Conservation (phyloP, 2,888 invertebrate species). For the Ceraclea dissimilis region DNA sequence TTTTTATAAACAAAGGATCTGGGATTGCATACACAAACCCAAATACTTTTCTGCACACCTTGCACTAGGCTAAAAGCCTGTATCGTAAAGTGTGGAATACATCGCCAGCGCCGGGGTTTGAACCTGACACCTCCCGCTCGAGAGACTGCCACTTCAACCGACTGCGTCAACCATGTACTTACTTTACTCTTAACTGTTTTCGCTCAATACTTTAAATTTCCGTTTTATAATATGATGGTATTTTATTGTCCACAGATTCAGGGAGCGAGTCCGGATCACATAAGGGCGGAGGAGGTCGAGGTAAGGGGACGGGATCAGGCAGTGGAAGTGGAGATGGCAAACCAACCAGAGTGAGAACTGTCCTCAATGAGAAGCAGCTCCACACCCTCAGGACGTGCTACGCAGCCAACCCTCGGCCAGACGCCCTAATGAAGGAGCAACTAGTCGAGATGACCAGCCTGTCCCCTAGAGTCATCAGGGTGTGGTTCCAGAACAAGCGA, state of each 20-base stretch:
- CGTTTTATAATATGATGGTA: too few species aligned
- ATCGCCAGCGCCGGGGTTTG: too few species aligned
- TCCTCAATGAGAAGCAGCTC: constrained; percentile 96
- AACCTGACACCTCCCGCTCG: too few species aligned
- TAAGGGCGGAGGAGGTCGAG: constrained; percentile 51
- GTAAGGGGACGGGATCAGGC: constrained; percentile 45
- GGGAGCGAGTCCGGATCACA: constrained; percentile 86
- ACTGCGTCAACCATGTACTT: too few species aligned
- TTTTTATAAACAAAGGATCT: too few species aligned
- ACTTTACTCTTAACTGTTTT: too few species aligned
- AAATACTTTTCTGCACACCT: too few species aligned
- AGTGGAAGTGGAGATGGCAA: constrained; percentile 74
- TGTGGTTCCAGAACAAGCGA: constrained; percentile 99
- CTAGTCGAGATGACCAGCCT: constrained; percentile 98
- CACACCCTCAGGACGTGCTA: constrained; percentile 97
- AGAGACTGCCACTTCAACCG: too few species aligned
- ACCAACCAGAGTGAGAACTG: constrained; percentile 96
- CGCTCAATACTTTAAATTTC: too few species aligned
- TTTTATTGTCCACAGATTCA: constrained; percentile 59
- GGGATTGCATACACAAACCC: too few species aligned
- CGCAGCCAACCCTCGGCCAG: constrained; percentile 94
- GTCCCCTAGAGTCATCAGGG: constrained; percentile 94
- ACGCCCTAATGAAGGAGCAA: constrained; percentile 99
- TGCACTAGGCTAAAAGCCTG: too few species aligned
- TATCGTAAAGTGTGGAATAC: too few species aligned